Percentiles rank a stretch among this genome's conserved stretches.
phyloP scores from a whole-genome alignment of 2,888 invertebrate genomes.

The Orthosia gracilis region DNA sequence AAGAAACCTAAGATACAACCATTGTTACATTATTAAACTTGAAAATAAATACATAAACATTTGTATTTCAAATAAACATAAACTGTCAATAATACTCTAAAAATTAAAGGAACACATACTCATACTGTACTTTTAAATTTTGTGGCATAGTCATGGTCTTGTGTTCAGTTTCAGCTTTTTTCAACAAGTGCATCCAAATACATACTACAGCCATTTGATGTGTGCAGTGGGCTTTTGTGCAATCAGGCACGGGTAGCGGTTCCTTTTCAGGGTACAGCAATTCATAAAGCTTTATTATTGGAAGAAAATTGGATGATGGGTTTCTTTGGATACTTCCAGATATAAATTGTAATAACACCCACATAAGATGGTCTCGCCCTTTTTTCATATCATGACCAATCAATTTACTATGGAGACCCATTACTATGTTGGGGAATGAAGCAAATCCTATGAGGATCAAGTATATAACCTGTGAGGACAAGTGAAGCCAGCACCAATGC shows the following conservation, averaged over 20 bases:
- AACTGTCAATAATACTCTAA: constrained; percentile 7
- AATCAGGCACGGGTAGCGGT: constrained; percentile 97
- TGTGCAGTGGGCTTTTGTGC: constrained; percentile 96
- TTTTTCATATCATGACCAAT: constrained; percentile 95
- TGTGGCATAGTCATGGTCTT: constrained; percentile 95
- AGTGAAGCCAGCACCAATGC: constrained; percentile 97
- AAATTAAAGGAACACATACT: constrained; percentile 89
- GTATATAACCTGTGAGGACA: constrained; percentile 98
- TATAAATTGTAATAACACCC: constrained; percentile 99
- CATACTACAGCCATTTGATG: constrained; percentile 98
- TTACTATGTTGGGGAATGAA: constrained; percentile 97
- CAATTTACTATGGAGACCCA: constrained; percentile 96
- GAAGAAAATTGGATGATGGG: constrained; percentile 96
- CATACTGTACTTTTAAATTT: constrained; percentile 95
- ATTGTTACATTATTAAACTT: constrained; percentile 11
- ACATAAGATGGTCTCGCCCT: constrained; percentile 99
- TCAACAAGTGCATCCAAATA: constrained; percentile 98
- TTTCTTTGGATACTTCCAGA: constrained; percentile 99
- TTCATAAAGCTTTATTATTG: constrained; percentile 97
- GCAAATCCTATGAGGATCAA: constrained; percentile 98
- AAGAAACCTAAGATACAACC: constrained; percentile 92
- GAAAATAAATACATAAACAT: not conserved
- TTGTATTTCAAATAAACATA: not conserved
- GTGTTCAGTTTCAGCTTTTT: constrained; percentile 97
- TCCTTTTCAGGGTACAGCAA: constrained; percentile 98